Evolutionary conservation across 2,888 invertebrate species (phyloP).

Genomic region (Plebejus melissa): DNA sequence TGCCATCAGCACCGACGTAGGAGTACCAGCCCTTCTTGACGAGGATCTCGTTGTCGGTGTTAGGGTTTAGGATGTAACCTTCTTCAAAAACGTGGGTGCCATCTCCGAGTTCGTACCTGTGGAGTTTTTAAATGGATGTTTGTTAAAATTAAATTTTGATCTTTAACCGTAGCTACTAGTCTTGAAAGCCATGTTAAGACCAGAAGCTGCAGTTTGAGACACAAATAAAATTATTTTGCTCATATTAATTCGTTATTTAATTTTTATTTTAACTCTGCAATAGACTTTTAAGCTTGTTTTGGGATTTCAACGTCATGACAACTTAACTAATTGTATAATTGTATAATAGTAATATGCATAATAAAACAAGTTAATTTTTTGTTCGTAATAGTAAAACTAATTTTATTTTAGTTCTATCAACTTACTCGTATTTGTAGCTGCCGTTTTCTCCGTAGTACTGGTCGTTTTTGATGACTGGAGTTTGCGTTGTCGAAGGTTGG

Average conservation of each 20-base stretch:
- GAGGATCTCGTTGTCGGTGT: constrained; percentile 56
- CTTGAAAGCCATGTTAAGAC: too few relatives aligned
- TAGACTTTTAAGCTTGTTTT: too few relatives aligned
- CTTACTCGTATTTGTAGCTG: constrained; percentile 76
- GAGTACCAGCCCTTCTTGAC: constrained; percentile 75
- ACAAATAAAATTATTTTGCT: too few relatives aligned
- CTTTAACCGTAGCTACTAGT: too few relatives aligned
- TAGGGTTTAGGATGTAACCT: constrained; percentile 61
- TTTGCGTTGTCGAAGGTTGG: constrained; percentile 49
- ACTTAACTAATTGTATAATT: neutral
- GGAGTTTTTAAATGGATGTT: neutral
- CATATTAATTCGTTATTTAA: too few relatives aligned
- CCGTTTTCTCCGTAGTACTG: constrained; percentile 67
- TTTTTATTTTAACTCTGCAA: too few relatives aligned
- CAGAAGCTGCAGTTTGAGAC: too few relatives aligned
- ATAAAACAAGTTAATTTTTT: constrained; percentile 1
- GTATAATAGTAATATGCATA: too few relatives aligned
- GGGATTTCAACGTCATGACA: neutral
- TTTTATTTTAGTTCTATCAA: constrained; percentile 36
- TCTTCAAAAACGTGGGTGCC: constrained; percentile 70
- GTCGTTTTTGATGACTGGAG: constrained; percentile 69
- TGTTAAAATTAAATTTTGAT: neutral
- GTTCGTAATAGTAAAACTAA: neutral
- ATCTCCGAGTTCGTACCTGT: constrained; percentile 65
- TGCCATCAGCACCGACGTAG: constrained; percentile 61